Conservation (phyloP, 2,888 invertebrate species). For the Lissonota sp. region DNA sequence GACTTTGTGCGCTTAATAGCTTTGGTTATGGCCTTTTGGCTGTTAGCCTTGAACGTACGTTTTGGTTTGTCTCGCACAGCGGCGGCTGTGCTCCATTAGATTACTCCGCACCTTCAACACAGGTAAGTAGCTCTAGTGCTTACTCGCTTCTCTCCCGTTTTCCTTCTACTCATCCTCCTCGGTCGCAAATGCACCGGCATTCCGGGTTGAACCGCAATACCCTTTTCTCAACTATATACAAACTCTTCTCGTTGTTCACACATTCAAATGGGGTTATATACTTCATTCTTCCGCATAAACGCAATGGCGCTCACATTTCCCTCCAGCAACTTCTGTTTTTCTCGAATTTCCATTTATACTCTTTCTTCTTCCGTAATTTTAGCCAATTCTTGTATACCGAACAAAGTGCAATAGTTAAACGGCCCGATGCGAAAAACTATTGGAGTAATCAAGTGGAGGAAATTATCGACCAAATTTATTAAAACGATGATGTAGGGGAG, state of each 20-base stretch:
- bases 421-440: too few relatives aligned
- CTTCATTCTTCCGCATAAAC: constrained; percentile 59
- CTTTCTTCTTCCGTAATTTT: constrained; percentile 22
- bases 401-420: too few relatives aligned
- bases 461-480: too few relatives aligned
- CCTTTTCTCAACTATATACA: constrained; percentile 27
- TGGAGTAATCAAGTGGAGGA: too few relatives aligned
- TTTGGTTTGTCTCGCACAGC: constrained; percentile 36
- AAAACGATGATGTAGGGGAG: too few relatives aligned
- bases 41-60: background rate
- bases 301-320: constrained; percentile 45
- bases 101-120: constrained; percentile 58
- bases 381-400: constrained; percentile 48
- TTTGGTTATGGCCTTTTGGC: too few relatives aligned
- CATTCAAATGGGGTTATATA: constrained; percentile 61
- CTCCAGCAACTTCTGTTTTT: constrained; percentile 35
- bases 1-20: too few relatives aligned
- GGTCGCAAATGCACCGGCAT: constrained; percentile 38
- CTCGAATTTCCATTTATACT: background rate
- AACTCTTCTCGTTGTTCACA: constrained; percentile 45
- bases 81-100: constrained; percentile 53
- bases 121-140: constrained; percentile 56
- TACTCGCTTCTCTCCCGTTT: constrained; percentile 19
- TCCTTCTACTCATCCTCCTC: background rate
- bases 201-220: constrained; percentile 32